These are phyloP conservation scores for Himalopsyche tibetana DNA, from an alignment of 2,888 invertebrate species.

Conservation along the genomic window DNA sequence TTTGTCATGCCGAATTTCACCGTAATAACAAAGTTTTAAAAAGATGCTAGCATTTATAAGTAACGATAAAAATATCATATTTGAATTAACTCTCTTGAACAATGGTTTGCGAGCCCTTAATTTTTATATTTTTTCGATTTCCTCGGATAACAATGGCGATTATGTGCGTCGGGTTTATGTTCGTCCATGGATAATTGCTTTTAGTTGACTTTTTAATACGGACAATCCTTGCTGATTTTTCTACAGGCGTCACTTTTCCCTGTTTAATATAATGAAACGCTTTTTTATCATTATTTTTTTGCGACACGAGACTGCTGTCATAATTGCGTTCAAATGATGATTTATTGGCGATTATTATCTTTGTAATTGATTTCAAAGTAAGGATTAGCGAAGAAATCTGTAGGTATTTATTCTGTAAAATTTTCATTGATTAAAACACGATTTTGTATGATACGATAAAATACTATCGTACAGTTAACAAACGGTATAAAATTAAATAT, in stretches of 20 bases:
- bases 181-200: slow-evolving; percentile 60
- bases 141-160: slow-evolving; percentile 50
- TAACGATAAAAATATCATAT: too few relatives aligned
- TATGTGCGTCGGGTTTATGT: slow-evolving; percentile 56
- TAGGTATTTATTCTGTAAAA: too few relatives aligned
- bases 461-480: too few relatives aligned
- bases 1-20: too few relatives aligned
- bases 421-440: too few relatives aligned
- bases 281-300: slow-evolving; percentile 53
- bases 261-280: not conserved
- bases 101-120: slow-evolving; percentile 45
- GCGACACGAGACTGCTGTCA: slow-evolving; percentile 56
- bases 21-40: too few relatives aligned
- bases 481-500: too few relatives aligned
- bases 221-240: slow-evolving; percentile 32
- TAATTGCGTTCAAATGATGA: slow-evolving; percentile 64
- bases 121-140: slow-evolving; percentile 51
- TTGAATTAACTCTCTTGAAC: too few relatives aligned
- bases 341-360: slow-evolving; percentile 61
- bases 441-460: too few relatives aligned
- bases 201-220: slow-evolving; percentile 64
- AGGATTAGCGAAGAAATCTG: not conserved
- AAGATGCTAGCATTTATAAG: too few relatives aligned
- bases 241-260: not conserved
- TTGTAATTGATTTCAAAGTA: slow-evolving; percentile 46